Percentiles rank a stretch among this genome's conserved stretches.
phyloP scores from a whole-genome alignment of 2,797 vertebrate genomes.

The Coendou prehensilis region DNA sequence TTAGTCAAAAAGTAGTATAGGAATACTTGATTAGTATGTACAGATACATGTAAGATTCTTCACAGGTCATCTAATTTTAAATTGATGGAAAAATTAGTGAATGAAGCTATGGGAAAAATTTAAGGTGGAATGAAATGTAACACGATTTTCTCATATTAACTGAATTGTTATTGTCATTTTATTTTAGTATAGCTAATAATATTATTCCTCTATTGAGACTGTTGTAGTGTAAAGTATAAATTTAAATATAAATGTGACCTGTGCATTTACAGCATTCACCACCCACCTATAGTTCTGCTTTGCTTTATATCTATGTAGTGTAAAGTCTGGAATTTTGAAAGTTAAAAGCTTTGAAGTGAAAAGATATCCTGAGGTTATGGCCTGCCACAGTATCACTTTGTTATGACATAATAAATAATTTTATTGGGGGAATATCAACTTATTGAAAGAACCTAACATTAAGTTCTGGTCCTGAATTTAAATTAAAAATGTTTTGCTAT shows the following conservation, averaged over 20 bases:
- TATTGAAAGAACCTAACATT: conserved; percentile 50
- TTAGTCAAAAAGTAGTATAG: neutral
- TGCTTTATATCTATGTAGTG: neutral
- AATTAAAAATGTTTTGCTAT: neutral
- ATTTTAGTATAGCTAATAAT: neutral
- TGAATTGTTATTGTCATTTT: conserved; percentile 22
- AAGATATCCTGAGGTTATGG: neutral
- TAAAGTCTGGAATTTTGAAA: conserved; percentile 1
- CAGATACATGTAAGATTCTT: neutral
- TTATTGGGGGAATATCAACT: neutral
- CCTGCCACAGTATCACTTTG: neutral
- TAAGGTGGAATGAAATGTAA: neutral
- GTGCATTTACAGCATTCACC: neutral
- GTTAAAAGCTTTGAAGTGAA: conserved; percentile 25
- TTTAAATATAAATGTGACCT: neutral
- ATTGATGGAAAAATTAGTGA: neutral
- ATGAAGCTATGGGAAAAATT: conserved; percentile 18
- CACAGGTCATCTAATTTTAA: conserved; percentile 33
- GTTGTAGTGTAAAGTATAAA: neutral
- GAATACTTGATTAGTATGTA: neutral
- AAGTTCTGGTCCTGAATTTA: neutral
- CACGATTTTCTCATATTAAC: conserved; percentile 4
- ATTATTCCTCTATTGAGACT: neutral
- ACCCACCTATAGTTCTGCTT: neutral
- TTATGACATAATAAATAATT: neutral